Percentiles rank a stretch among this genome's conserved stretches.
Conservation (phyloP, 2,797 vertebrate species). For the Enteromius thamalakanensis region DNA sequence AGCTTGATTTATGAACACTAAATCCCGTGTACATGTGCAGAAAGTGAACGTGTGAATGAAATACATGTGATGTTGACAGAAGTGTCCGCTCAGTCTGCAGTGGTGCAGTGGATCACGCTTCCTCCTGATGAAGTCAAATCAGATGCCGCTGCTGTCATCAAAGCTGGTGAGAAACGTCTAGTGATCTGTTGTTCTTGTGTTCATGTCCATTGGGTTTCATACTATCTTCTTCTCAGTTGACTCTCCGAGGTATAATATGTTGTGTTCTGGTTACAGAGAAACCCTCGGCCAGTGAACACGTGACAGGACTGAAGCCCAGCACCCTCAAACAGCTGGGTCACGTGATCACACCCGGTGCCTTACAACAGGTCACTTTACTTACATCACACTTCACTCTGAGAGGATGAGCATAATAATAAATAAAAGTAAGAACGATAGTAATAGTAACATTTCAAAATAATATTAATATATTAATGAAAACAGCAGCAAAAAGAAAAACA, state of each 20-base stretch:
- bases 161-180: conserved; percentile 12
- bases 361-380: conserved; percentile 66
- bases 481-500: not conserved
- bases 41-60: not conserved
- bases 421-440: not conserved
- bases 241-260: not conserved
- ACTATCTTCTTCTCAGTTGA: not conserved
- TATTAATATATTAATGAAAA: not conserved
- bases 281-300: conserved; percentile 70
- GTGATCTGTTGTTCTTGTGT: not conserved
- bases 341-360: conserved; percentile 67
- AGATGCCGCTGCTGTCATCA: conserved; percentile 38
- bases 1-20: not conserved
- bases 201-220: not conserved
- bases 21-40: not conserved
- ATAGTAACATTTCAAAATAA: too few relatives aligned
- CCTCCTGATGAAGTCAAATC: conserved; percentile 55
- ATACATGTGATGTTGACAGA: conserved; percentile 14
- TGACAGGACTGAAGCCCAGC: conserved; percentile 89
- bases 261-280: conserved; percentile 68
- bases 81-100: conserved; percentile 43
- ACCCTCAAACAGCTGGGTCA: conserved; percentile 95
- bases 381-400: not conserved
- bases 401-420: not conserved
- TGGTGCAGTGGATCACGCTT: conserved; percentile 64